Evolutionary conservation across 2,113 vertebrate species (phyloP).

Genomic region (Turdus rufiventris): DNA sequence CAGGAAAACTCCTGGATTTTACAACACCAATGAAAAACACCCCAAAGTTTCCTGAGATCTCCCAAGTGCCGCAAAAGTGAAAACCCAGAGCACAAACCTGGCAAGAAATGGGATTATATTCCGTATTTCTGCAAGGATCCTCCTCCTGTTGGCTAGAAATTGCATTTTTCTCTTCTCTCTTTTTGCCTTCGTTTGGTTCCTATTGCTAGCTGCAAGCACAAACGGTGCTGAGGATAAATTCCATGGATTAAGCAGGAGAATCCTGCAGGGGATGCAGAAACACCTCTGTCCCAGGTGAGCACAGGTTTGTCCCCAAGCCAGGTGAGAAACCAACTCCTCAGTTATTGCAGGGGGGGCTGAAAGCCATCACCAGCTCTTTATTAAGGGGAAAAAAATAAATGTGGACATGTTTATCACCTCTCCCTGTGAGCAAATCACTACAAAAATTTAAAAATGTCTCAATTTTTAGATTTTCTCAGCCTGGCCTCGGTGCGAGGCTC

Average conservation of each 20-base stretch:
- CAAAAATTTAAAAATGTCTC: background rate
- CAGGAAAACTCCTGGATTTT: background rate
- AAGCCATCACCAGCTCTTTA: background rate
- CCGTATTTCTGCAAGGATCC: background rate
- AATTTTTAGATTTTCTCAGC: background rate
- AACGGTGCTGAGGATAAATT: background rate
- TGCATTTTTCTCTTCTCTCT: background rate
- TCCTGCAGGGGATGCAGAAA: background rate
- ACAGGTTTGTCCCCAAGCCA: background rate
- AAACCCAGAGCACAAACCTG: background rate
- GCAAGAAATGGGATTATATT: background rate
- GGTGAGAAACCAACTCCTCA: background rate
- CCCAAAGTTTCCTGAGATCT: background rate
- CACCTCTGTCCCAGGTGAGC: background rate
- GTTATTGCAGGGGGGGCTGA: background rate
- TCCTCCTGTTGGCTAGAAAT: background rate
- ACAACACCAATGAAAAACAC: rapidly evolving
- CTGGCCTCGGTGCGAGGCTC: rapidly evolving
- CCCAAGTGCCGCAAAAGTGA: background rate
- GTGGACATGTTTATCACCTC: background rate
- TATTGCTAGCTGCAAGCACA: background rate
- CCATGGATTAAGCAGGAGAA: background rate
- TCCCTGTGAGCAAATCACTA: background rate
- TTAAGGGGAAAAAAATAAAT: background rate
- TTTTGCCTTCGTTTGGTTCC: background rate